Evolutionary conservation across 1,140 invertebrate genomes (phyloP).

Genomic region (Chironomus tepperi): DNA sequence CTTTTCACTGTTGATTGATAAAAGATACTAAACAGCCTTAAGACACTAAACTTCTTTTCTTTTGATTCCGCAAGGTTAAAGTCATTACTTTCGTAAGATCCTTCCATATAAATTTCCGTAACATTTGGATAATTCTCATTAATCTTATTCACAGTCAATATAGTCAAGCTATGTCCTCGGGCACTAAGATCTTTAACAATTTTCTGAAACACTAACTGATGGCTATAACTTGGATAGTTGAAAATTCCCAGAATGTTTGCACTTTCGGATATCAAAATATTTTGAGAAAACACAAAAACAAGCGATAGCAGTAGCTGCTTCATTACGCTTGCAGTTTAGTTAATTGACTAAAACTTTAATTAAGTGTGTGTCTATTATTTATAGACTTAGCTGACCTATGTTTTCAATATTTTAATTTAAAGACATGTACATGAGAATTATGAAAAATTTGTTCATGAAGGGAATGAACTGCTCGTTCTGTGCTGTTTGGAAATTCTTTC

Average conservation of each 20-base stretch:
- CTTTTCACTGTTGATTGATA: background rate
- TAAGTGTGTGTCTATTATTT: too few relatives aligned
- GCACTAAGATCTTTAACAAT: background rate
- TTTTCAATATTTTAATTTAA: too few relatives aligned
- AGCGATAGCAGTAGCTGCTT: too few relatives aligned
- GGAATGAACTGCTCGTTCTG: too few relatives aligned
- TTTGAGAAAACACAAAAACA: background rate
- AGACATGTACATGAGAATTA: too few relatives aligned
- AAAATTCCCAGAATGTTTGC: slow-evolving; percentile 45
- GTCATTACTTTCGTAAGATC: background rate
- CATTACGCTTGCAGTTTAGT: too few relatives aligned
- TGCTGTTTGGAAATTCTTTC: background rate
- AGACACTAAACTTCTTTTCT: background rate
- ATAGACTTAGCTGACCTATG: too few relatives aligned
- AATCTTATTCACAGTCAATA: background rate
- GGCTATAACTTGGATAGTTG: slow-evolving; percentile 45
- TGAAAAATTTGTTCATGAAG: too few relatives aligned
- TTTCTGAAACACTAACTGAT: slow-evolving; percentile 42
- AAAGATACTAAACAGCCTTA: background rate
- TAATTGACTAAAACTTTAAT: too few relatives aligned
- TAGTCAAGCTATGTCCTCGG: background rate
- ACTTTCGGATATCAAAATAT: slow-evolving; percentile 24
- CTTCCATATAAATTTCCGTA: background rate
- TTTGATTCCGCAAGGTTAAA: background rate
- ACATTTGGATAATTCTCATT: background rate